Evolutionary conservation across 2,888 invertebrate species (phyloP).

Genomic region (Coecobrya sp.): DNA sequence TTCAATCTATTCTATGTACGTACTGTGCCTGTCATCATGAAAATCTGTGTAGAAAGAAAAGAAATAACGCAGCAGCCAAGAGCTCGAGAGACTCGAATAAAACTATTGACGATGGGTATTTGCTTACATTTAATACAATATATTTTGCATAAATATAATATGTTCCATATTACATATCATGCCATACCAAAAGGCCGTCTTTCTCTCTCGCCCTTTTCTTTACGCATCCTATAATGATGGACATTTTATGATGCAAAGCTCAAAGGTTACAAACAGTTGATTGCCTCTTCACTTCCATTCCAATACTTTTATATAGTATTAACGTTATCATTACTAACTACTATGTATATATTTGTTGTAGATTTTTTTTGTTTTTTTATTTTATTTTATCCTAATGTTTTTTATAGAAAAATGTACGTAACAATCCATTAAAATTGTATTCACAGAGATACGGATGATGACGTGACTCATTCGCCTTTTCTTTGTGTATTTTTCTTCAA

Average conservation of each 20-base stretch:
- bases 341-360: neutral
- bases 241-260: slow-evolving; percentile 72
- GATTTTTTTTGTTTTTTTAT: neutral
- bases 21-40: slow-evolving; percentile 68
- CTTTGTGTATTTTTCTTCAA: neutral
- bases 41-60: neutral
- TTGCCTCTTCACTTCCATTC: slow-evolving; percentile 58
- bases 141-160: slow-evolving; percentile 7
- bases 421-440: slow-evolving; percentile 39
- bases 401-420: slow-evolving; percentile 22
- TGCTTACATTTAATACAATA: neutral
- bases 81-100: neutral
- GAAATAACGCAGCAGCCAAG: neutral
- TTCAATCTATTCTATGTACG: slow-evolving; percentile 44
- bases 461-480: slow-evolving; percentile 25
- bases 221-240: slow-evolving; percentile 67
- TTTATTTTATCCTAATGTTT: slow-evolving; percentile 23
- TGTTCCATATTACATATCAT: neutral
- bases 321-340: slow-evolving; percentile 30
- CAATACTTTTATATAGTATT: slow-evolving; percentile 17
- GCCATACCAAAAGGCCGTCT: neutral
- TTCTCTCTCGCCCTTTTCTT: slow-evolving; percentile 22
- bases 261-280: slow-evolving; percentile 73
- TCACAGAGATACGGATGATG: slow-evolving; percentile 11
- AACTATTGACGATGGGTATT: neutral